Evolutionary conservation across 2,888 invertebrate genomes (phyloP), one percentile per base, ranked within the genome.

Genomic region (Cataglyphis rosenhaueri): DNA sequence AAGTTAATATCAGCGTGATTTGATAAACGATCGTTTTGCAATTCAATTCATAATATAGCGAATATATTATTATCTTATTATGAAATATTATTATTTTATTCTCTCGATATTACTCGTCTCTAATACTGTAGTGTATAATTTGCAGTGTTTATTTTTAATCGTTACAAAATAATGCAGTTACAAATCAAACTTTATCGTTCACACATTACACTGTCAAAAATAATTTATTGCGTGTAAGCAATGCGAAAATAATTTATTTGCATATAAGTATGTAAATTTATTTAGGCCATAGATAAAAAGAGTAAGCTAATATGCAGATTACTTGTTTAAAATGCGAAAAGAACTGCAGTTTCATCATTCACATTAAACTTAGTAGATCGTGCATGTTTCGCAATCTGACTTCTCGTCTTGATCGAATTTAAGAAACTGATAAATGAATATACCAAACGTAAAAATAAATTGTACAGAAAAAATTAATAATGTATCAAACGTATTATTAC

Each of bases 261-360:
- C 10, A 55, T 55, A 3, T 55, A 48, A 48, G 18, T 15, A 48
- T 48, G 10, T 18, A 44, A 8, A 5, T 68, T 55, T 68, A 52
- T 57, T 71, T 57, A 12, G 52, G 38, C 44, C 15, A 25, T 65
- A 35, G 6, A 12, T 68, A n/a, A 15, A 44, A 68, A 68, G 29
- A 61, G 9, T 21, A 35, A 0, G 38, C 9, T 48, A 48, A 29
- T 18, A 71, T 83, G 41, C n/a, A 44, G 15, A 12, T 44, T 76
- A 52, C n/a, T 73, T 78, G 59, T 71, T 25, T 38, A 78, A 86
- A 81, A 15, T 38, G 15, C 6, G 6, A 76, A 79, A 82, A 85
- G 74, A 84, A 82, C 66, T 57, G 55, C 48, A 57, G 35, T 87
- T 86, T 59, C 61, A 55, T 71, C 66, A 84, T 81, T 65, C 2